Percentiles rank a stretch among this genome's conserved stretches.
Conservation (phyloP, 2,797 vertebrate species). For the Heteromormyrus szaboi region DNA sequence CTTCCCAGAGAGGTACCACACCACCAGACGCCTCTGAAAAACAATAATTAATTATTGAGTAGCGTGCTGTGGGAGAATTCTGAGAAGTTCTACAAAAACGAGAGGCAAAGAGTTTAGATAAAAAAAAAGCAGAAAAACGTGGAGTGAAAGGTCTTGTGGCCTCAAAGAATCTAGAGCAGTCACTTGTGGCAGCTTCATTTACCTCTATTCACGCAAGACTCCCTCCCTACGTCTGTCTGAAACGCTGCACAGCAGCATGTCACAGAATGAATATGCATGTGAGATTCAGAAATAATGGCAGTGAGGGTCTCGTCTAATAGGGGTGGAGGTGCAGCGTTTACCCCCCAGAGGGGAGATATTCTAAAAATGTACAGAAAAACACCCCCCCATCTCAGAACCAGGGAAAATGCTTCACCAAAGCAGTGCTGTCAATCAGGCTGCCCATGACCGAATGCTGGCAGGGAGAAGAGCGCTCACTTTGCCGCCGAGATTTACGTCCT, state of each 20-base stretch:
- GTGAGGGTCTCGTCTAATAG: neutral
- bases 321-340: slow-evolving; percentile 7
- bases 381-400: neutral
- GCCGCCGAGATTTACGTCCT: slow-evolving; percentile 45
- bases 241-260: neutral
- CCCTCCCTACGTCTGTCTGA: neutral
- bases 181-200: slow-evolving; percentile 61
- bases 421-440: slow-evolving; percentile 19
- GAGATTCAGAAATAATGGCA: slow-evolving; percentile 41
- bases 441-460: slow-evolving; percentile 45
- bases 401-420: slow-evolving; percentile 34
- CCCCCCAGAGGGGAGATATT: neutral
- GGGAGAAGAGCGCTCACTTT: slow-evolving; percentile 43
- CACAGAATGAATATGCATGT: slow-evolving; percentile 35
- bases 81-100: neutral
- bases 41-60: slow-evolving; percentile 5
- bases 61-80: neutral
- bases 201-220: slow-evolving; percentile 33
- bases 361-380: slow-evolving; percentile 22
- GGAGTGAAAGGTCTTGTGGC: slow-evolving; percentile 7
- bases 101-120: slow-evolving; percentile 54
- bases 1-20: neutral
- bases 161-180: slow-evolving; percentile 58
- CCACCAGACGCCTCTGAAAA: neutral
- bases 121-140: slow-evolving; percentile 62